A percentile compares a stretch with the other conserved stretches of the same genome.
These are phyloP conservation scores for Todiramphus saurophagus DNA, from an alignment of 2,113 vertebrate species.

Conservation along the genomic window DNA sequence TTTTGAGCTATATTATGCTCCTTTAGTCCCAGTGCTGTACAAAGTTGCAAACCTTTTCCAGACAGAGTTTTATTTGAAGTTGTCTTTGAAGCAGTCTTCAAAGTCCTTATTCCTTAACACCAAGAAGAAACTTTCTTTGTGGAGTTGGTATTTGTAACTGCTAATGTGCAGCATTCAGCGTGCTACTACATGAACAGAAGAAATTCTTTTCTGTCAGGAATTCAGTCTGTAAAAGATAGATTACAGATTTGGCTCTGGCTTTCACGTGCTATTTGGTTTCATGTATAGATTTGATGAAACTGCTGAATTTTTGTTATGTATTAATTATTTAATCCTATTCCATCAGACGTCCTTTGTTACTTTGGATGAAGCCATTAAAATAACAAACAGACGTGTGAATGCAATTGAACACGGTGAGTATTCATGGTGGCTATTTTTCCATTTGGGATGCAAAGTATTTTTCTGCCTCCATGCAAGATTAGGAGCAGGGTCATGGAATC, in stretches of 20 bases:
- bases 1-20: neutral
- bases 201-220: neutral
- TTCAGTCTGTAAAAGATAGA: neutral
- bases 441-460: neutral
- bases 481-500: neutral
- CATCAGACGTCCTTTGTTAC: conserved; percentile 95
- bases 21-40: neutral
- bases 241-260: neutral
- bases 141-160: neutral
- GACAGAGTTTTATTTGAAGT: neutral
- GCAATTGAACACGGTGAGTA: conserved; percentile 96
- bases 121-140: neutral
- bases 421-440: neutral
- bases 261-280: neutral
- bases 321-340: conserved; percentile 41
- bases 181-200: neutral
- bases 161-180: rapidly evolving
- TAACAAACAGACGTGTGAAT: conserved; percentile 97
- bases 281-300: neutral
- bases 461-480: neutral
- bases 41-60: neutral
- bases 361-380: conserved; percentile 98
- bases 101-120: neutral
- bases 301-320: neutral
- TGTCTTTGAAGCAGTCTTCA: neutral